Evolutionary conservation across 2,888 invertebrate genomes (phyloP).

Genomic region (Brachyopa scutellaris): DNA sequence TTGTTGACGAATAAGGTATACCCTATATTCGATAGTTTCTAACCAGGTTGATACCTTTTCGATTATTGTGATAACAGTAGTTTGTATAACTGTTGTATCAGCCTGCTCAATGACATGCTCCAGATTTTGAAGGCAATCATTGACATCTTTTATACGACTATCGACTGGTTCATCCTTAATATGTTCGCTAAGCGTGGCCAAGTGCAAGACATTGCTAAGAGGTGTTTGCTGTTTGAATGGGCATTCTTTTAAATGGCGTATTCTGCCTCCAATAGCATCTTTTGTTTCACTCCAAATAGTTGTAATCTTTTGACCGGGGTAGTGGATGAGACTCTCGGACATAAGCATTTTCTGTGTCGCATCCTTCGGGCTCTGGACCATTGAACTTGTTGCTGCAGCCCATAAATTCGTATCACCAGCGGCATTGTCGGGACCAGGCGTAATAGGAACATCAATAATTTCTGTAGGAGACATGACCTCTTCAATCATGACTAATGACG

Average conservation of each 20-base stretch:
- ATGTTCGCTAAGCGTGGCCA: conserved; percentile 84
- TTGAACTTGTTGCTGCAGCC: conserved; percentile 74
- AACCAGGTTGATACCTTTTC: conserved; percentile 93
- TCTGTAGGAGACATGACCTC: conserved; percentile 82
- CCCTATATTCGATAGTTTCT: conserved; percentile 91
- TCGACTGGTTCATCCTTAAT: conserved; percentile 83
- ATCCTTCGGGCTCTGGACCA: conserved; percentile 71
- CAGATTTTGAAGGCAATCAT: conserved; percentile 80
- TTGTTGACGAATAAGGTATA: conserved; percentile 85
- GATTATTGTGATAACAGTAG: conserved; percentile 88
- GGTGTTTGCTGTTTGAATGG: conserved; percentile 83
- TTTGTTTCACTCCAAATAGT: conserved; percentile 83
- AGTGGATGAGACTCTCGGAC: conserved; percentile 78
- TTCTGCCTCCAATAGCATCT: conserved; percentile 83
- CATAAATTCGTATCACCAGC: conserved; percentile 76
- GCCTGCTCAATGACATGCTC: conserved; percentile 84
- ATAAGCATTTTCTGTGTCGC: conserved; percentile 77
- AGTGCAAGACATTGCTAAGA: conserved; percentile 85
- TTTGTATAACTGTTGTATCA: conserved; percentile 85
- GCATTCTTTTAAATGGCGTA: conserved; percentile 83
- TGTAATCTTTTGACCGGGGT: conserved; percentile 76
- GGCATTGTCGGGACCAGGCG: conserved; percentile 81
- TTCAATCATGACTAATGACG: conserved; percentile 83
- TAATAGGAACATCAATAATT: conserved; percentile 82
- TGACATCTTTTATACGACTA: conserved; percentile 84